Evolutionary conservation across 2,797 vertebrate species (phyloP).

Genomic region (Acrossocheilus fasciatus): DNA sequence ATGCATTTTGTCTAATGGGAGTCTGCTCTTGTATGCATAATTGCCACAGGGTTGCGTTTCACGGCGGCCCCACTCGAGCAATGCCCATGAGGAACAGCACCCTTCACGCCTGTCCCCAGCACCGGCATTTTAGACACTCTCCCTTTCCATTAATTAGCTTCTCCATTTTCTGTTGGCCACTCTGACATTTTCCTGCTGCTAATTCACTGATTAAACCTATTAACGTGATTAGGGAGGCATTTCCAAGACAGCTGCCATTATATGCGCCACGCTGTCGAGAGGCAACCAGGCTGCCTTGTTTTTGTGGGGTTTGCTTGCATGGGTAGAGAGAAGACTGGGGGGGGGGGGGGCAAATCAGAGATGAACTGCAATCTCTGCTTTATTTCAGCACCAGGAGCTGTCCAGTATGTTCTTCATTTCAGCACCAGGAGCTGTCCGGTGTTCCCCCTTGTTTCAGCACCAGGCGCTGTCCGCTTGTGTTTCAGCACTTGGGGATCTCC

Average conservation of each 20-base stretch:
- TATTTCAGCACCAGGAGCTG: slow-evolving; percentile 59
- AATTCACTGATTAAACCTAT: slow-evolving; percentile 91
- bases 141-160: slow-evolving; percentile 83
- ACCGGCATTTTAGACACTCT: slow-evolving; percentile 53
- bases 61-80: slow-evolving; percentile 45
- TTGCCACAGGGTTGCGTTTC: slow-evolving; percentile 52
- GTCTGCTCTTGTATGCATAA: slow-evolving; percentile 45
- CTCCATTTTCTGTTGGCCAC: slow-evolving; percentile 78
- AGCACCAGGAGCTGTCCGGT: slow-evolving; percentile 82
- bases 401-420: slow-evolving; percentile 70
- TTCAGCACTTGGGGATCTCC: slow-evolving; percentile 77
- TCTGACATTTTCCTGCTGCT: slow-evolving; percentile 86
- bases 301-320: slow-evolving; percentile 33
- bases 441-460: slow-evolving; percentile 16
- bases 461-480: slow-evolving; percentile 32
- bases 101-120: slow-evolving; percentile 52
- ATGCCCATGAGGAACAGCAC: slow-evolving; percentile 49
- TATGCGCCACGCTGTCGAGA: slow-evolving; percentile 49
- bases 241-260: slow-evolving; percentile 82
- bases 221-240: slow-evolving; percentile 86
- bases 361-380: slow-evolving; percentile 41
- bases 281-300: slow-evolving; percentile 43
- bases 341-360: slow-evolving; percentile 15
- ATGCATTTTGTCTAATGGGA: slow-evolving; percentile 54
- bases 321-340: slow-evolving; percentile 29